Base-by-base conservation (phyloP, 2,113 vertebrate genomes). In the Climacteris rufus region DNA sequence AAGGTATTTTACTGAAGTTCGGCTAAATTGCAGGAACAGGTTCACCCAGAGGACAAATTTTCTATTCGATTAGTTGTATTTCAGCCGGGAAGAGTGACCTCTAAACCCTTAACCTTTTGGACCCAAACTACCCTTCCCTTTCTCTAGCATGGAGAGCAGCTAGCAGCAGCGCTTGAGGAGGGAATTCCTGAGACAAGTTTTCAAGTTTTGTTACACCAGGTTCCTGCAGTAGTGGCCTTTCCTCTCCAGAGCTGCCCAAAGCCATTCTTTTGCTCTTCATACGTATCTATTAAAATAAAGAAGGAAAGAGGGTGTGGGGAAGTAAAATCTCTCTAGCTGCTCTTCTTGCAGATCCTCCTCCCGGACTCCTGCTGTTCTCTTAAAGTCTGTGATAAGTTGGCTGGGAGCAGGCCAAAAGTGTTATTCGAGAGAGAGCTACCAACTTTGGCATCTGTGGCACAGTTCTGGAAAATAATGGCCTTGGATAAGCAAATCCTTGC, bases 1-100 rank as follows among this genome's bases (percentile, higher is more conserved):
- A 99, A 99, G 99, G 98, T 99, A 99, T 99, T 99, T 98, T 98
- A 98, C 98, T 98, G 98, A 99, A 99, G 98, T 99, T 99, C 98
- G 99, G 99, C 98, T 98, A 99, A 98, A 99, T 99, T 99, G 98
- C 97, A 98, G 98, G 97, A 98, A 98, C 98, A 99, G 99, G 99
- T 99, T 99, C 99, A 99, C 97, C 98, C 98, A 99, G 98, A 99
- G 99, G 99, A 99, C 99, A 99, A 98, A 98, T 98, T 98, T 99
- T 98, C 98, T 98, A 97, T 99, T 98, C 98, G 98, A 98, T 98
- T 99, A 98, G 98, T 98, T 98, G 98, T 98, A 98, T 99, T 99
- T 99, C 98, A 99, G 99, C 99, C 98, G 97, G 98, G 97, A 99
- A 99, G 98, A 98, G 98, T 99, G 99, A 99, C 99, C 99, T 99